Base-by-base conservation (phyloP, 2,113 vertebrate genomes). In the Glareola pratincola region DNA sequence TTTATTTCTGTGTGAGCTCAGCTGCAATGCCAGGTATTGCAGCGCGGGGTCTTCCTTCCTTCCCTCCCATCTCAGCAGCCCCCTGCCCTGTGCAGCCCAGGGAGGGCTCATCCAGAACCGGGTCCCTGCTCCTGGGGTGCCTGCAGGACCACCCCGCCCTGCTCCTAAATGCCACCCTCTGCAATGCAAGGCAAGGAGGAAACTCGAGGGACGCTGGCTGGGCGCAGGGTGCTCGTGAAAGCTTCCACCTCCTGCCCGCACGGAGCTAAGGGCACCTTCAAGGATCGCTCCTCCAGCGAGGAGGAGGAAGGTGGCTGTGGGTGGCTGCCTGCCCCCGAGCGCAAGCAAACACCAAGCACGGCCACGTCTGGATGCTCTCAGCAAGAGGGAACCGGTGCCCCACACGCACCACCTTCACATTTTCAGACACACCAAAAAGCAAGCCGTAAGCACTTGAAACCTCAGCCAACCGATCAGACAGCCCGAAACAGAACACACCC, bases 211-310 rank as follows among this genome's bases (percentile, higher is more conserved):
- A n/a, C 1, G 0, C 5, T 1, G 1, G 60, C 41, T 37, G 41
- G 47, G 48, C 45, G 10, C 37, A 32, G 5, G 34, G 17, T 39
- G 41, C 53, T 63, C 14, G n/a, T 64, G 71, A 59, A 59, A 76
- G 51, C 14, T 32, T 53, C n/a, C 36, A 21, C 3, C 16, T 1
- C n/a, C 39, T 43, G 5, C 23, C 14, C 0, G 0, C 4, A 1
- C 0, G 0, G 20, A 88, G 50, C 34, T 67, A 9, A 78, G 68
- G 37, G 71, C 69, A 79, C 71, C 69, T 53, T 36, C n/a, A 29
- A 50, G 88, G 71, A 56, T 7, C 11, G 14, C 19, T 86, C 47
- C 66, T 56, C 56, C 10, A 22, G 6, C 2, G 0, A 51, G 27
- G 21, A 91, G 53, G 29, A 91, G 54, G 27, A 71, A 16, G 37